Evolutionary conservation across 2,113 vertebrate genomes (phyloP).

Genomic region (Salvelinus namaycush): DNA sequence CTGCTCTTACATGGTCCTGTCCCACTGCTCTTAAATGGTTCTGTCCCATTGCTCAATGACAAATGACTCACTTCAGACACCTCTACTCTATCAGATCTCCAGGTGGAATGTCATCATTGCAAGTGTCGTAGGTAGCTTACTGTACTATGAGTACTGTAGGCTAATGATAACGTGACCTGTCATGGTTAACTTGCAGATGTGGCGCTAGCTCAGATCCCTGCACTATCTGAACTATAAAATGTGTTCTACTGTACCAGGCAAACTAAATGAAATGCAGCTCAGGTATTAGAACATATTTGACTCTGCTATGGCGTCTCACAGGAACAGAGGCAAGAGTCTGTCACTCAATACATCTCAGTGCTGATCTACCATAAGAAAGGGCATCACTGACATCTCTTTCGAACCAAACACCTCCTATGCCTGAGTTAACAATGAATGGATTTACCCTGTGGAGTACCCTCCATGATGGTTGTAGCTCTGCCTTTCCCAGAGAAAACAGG

Average conservation of each 20-base stretch:
- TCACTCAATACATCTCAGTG: neutral
- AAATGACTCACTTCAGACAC: neutral
- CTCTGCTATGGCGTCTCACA: neutral
- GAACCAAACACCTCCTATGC: slow-evolving; percentile 35
- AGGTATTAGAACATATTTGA: too few relatives aligned
- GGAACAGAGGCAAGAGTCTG: neutral
- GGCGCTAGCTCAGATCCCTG: too few relatives aligned
- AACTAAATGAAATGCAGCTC: too few relatives aligned
- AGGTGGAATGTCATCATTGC: neutral
- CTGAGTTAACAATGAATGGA: slow-evolving; percentile 41
- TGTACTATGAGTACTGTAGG: too few relatives aligned
- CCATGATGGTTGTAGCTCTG: slow-evolving; percentile 1
- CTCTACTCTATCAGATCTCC: neutral
- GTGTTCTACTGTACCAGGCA: too few relatives aligned
- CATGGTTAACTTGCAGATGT: too few relatives aligned
- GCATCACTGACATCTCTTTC: slow-evolving; percentile 5
- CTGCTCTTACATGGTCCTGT: too few relatives aligned
- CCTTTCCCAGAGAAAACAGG: neutral
- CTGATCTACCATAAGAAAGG: slow-evolving; percentile 19
- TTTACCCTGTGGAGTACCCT: slow-evolving; percentile 33
- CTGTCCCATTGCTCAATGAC: neutral
- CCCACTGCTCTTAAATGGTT: too few relatives aligned
- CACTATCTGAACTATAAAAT: too few relatives aligned
- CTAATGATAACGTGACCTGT: too few relatives aligned
- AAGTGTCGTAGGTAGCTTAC: neutral